These are phyloP conservation scores for Watersipora subatra DNA, from an alignment of 1,140 invertebrate genomes.

Conservation along the genomic window DNA sequence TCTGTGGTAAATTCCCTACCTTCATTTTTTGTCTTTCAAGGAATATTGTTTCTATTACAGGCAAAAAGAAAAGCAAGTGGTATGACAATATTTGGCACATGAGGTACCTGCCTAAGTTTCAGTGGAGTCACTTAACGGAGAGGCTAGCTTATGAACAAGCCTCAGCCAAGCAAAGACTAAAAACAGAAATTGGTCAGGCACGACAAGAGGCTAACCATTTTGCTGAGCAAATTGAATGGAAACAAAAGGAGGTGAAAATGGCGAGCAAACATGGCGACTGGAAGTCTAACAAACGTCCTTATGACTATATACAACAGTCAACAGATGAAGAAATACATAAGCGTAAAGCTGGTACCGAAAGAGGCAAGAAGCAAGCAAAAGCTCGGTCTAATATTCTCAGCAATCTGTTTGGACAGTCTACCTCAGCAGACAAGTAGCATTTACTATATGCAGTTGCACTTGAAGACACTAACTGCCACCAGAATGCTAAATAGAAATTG, in stretches of 20 bases:
- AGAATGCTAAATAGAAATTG: no score
- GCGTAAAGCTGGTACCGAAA: neutral
- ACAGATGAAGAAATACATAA: neutral
- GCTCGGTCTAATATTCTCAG: neutral
- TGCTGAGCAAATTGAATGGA: neutral
- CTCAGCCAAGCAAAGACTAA: neutral
- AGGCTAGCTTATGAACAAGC: neutral
- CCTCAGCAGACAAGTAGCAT: no score
- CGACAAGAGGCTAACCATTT: neutral
- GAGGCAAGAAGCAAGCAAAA: neutral
- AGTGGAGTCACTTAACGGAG: neutral
- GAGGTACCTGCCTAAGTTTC: neutral
- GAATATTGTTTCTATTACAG: no score
- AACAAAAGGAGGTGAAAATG: neutral
- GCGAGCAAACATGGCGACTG: neutral
- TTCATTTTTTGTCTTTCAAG: no score
- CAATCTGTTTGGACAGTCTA: no score
- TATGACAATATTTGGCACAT: neutral
- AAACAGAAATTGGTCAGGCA: neutral
- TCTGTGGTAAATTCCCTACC: no score
- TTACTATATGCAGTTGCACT: no score
- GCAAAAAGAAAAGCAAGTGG: neutral
- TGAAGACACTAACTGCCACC: no score
- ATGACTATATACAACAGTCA: neutral
- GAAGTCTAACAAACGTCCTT: neutral